Evolutionary conservation across 2,797 vertebrate genomes (phyloP), one percentile per base, ranked within the genome.

Genomic region (Halcyon chelicuti): DNA sequence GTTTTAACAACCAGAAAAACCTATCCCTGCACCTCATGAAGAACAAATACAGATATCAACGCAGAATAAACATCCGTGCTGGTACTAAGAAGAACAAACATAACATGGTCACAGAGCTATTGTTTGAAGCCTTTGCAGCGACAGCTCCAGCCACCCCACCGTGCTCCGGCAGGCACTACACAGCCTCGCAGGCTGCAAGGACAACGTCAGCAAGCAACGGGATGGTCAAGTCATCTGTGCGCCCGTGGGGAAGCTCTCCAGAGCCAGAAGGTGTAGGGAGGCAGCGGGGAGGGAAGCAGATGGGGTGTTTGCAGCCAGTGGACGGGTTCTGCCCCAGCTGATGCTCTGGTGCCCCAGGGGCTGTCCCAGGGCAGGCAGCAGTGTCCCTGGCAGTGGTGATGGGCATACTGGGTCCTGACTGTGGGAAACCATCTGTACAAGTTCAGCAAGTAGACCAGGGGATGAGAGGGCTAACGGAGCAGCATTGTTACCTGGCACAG

Each of bases 381-480:
- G 33, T 1, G 0, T 61, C 47, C 19, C 26, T 26, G 13, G 29
- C 84, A 58, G 55, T 14, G 37, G 26, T 19, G 78, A 55, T 0
- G 8, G 15, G 33, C 51, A 39, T 39, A 13, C 76, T 68, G 2
- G 0, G 76, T 68, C 67, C 79, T 5, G 4, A 78, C 51, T 23
- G 1, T 2, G 7, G 79, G 35, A 79, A 78, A 73, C 17, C 26
- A 57, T 57, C 80, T 78, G 44, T 61, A 61, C 47, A 31, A 75
- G 55, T n/a, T 85, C 90, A 62, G 17, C 61, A 49, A 78, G 82
- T 7, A 21, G 80, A 87, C 86, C 1, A 4, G 39, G 52, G 74
- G 78, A 90, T 60, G 60, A 8, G 14, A 93, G 65, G 3, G 57
- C 74, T 93, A 96, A 91, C 29, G 90, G 51, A 91, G 51, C 82